Evolutionary conservation across 2,113 vertebrate genomes (phyloP).

Genomic region (Boulengeromyrus knoepffleri): DNA sequence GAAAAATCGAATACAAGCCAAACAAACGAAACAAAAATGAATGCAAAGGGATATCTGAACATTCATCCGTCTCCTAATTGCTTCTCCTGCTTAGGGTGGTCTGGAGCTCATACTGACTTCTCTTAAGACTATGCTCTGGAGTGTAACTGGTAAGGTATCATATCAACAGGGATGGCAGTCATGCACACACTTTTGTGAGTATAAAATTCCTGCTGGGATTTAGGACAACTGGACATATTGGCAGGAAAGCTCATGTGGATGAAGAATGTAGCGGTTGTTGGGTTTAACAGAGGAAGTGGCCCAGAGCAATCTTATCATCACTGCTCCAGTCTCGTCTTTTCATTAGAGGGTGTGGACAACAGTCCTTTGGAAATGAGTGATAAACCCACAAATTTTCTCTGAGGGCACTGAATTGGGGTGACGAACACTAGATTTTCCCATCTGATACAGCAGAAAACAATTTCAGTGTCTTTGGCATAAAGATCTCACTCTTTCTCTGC

Average conservation of each 20-base stretch:
- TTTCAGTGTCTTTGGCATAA: slow-evolving; percentile 22
- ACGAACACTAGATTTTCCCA: slow-evolving; percentile 55
- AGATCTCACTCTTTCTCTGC: neutral
- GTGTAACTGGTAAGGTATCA: neutral
- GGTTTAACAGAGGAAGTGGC: slow-evolving; percentile 26
- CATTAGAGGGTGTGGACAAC: slow-evolving; percentile 40
- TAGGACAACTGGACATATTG: neutral
- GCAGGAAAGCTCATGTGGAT: neutral
- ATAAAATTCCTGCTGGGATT: neutral
- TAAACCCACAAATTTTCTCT: slow-evolving; percentile 42
- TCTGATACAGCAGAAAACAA: slow-evolving; percentile 49
- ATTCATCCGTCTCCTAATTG: neutral
- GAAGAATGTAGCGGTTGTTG: neutral
- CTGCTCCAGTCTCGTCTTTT: slow-evolving; percentile 33
- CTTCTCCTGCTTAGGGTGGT: neutral
- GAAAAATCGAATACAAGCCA: neutral
- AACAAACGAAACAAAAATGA: neutral
- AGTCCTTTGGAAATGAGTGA: slow-evolving; percentile 34
- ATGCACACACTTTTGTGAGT: neutral
- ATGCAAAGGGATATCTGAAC: neutral
- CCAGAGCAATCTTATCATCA: slow-evolving; percentile 33
- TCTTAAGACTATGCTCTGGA: neutral
- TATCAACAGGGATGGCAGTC: neutral
- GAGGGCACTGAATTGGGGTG: slow-evolving; percentile 1
- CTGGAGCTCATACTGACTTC: neutral